These are phyloP conservation scores for Drosophila setosimentum DNA, from an alignment of 2,888 invertebrate species.

Conservation along the genomic window DNA sequence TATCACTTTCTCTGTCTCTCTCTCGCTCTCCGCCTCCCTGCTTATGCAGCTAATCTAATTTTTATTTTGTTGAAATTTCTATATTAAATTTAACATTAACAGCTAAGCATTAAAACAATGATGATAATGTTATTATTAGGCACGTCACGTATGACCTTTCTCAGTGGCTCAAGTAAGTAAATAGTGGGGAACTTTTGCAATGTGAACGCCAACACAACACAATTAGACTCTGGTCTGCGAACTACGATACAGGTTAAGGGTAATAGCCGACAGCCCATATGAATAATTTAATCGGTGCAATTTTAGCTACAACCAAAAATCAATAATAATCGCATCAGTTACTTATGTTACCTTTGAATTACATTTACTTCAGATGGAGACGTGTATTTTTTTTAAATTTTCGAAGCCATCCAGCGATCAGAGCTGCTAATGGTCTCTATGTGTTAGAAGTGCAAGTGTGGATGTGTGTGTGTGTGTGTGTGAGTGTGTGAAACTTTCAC, in stretches of 20 bases:
- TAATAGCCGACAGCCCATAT: constrained; percentile 30
- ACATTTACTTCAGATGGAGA: constrained; percentile 31
- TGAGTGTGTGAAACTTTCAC: constrained; percentile 37
- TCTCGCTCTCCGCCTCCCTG: constrained; percentile 12
- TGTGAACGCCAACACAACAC: constrained; percentile 5
- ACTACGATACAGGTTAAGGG: not conserved
- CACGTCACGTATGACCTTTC: constrained; percentile 43
- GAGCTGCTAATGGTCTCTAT: constrained; percentile 49
- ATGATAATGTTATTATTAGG: constrained; percentile 21
- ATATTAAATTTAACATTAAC: constrained; percentile 51
- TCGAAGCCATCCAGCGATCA: constrained; percentile 38
- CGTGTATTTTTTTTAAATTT: constrained; percentile 53
- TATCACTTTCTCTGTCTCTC: not conserved
- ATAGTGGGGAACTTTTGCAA: constrained; percentile 36
- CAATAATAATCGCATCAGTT: constrained; percentile 74
- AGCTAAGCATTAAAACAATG: constrained; percentile 32
- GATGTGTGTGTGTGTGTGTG: constrained; percentile 5
- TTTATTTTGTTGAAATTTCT: constrained; percentile 62
- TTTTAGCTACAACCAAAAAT: constrained; percentile 60
- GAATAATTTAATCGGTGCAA: constrained; percentile 68
- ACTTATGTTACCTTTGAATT: constrained; percentile 36
- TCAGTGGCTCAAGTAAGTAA: constrained; percentile 26
- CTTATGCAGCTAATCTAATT: constrained; percentile 66
- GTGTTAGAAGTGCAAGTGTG: not conserved
- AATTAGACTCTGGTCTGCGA: constrained; percentile 20